Evolutionary conservation across 2,797 vertebrate genomes (phyloP), one percentile per base, ranked within the genome.

Genomic region (Sebastes hubbsi): DNA sequence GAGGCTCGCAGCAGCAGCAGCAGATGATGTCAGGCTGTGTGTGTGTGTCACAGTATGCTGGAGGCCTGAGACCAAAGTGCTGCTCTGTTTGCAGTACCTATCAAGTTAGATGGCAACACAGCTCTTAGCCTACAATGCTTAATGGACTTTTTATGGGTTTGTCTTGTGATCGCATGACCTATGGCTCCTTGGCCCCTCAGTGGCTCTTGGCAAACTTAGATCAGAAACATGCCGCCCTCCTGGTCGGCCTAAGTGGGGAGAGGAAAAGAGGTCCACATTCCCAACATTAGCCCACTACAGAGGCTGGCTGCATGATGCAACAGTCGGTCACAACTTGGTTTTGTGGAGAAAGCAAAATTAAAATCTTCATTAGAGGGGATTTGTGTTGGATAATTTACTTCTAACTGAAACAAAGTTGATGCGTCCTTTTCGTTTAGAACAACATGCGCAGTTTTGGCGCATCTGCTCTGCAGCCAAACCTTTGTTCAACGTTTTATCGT

Each of bases 121-220:
- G 96, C 96, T 91, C 97, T 99, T 96, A 97, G 97, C 95, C 96
- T 96, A 93, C 96, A 95, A 93, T 95, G 95, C 97, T 97, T 99
- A 99, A 99, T 99, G 98, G 98, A 99, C 96, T 97, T 99, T 99
- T 99, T 99, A 99, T 98, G 96, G 95, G 95, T 94, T 94, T 92
- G 93, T 94, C 96, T 96, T 95, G 92, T 95, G 95, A 96, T 97
- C 96, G 96, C 94, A 96, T 97, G 97, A 98, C 97, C 97, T 97
- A 93, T 96, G 91, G 94, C 92, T 90, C 93, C 93, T 90, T 88
- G 90, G 93, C 93, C 95, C 92, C 92, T 94, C 92, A 65, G 87
- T 89, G 92, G 89, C 92, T 95, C 90, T 93, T 96, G 95, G 95
- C 94, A 95, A 95, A 94, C 94, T 84, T 84, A 97, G 95, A 97